A percentile compares a stretch with the other conserved stretches of the same genome.
These are phyloP conservation scores for Agrypnia vestita DNA, from an alignment of 1,140 invertebrate genomes.

Conservation along the genomic window DNA sequence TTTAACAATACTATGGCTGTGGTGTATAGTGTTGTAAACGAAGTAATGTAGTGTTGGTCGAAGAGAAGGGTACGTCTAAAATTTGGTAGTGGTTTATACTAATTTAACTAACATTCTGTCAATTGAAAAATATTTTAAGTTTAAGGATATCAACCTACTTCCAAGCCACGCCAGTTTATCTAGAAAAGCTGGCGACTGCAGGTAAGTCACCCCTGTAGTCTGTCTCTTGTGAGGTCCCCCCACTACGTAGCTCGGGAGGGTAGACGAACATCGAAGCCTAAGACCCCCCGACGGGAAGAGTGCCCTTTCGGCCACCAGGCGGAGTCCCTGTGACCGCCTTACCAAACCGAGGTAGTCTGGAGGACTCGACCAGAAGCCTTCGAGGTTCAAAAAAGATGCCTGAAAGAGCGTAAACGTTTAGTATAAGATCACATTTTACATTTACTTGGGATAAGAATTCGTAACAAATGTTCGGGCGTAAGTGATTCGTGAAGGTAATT, in stretches of 20 bases:
- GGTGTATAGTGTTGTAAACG: too few relatives aligned
- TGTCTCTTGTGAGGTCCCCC: slow-evolving; percentile 34
- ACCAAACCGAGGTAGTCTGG: slow-evolving; percentile 46
- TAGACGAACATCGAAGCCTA: slow-evolving; percentile 47
- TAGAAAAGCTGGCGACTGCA: slow-evolving; percentile 34
- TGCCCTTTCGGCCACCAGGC: slow-evolving; percentile 39
- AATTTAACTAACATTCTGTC: too few relatives aligned
- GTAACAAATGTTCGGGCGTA: too few relatives aligned
- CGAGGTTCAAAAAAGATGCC: slow-evolving; percentile 55
- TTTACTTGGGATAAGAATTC: too few relatives aligned
- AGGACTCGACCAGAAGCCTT: slow-evolving; percentile 53
- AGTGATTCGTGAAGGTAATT: too few relatives aligned
- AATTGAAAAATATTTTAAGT: too few relatives aligned
- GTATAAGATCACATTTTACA: too few relatives aligned
- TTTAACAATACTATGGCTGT: too few relatives aligned
- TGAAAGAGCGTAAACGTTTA: neutral
- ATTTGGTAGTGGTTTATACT: too few relatives aligned
- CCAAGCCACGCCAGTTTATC: slow-evolving; percentile 56
- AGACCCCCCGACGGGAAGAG: slow-evolving; percentile 45
- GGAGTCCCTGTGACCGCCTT: slow-evolving; percentile 37
- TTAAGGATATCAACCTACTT: slow-evolving; percentile 41
- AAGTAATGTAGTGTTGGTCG: too few relatives aligned
- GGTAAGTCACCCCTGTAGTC: slow-evolving; percentile 24
- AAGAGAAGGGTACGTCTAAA: too few relatives aligned
- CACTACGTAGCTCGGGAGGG: slow-evolving; percentile 25